Evolutionary conservation across 2,113 vertebrate species (phyloP).

Genomic region (Martes martes): DNA sequence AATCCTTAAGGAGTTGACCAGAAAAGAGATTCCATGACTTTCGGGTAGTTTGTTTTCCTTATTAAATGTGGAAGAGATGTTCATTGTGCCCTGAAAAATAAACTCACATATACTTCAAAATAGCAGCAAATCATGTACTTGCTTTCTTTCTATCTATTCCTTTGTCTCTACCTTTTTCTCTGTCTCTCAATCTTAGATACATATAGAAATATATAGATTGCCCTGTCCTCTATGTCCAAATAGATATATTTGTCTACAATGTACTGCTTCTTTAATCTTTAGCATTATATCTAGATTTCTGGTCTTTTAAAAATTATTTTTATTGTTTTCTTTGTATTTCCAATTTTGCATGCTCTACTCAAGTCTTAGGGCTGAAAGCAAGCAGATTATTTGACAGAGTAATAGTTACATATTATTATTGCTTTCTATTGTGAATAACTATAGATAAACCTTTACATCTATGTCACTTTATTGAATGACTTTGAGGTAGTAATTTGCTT

Average conservation of each 20-base stretch:
- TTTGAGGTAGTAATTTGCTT: background rate
- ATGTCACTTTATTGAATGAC: background rate
- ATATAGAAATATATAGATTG: background rate
- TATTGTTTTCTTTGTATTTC: background rate
- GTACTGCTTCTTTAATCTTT: background rate
- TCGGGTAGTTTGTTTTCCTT: background rate
- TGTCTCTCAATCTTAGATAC: background rate
- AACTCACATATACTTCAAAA: background rate
- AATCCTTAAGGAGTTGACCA: background rate
- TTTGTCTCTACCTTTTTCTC: background rate
- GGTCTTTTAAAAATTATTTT: background rate
- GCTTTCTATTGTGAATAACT: background rate
- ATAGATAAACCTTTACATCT: background rate
- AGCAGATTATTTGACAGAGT: background rate
- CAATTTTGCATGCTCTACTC: background rate
- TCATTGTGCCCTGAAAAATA: background rate
- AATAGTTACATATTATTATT: background rate
- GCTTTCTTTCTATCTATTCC: background rate
- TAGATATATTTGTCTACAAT: background rate
- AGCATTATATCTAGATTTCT: background rate
- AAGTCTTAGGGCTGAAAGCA: background rate
- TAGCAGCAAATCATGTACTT: background rate
- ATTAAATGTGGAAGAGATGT: background rate
- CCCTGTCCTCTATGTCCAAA: background rate
- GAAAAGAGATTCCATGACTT: background rate